A percentile compares a stretch with the other conserved stretches of the same genome.
Evolutionary conservation across 2,797 vertebrate species (phyloP).

Genomic region (Gymnothorax reevesii): DNA sequence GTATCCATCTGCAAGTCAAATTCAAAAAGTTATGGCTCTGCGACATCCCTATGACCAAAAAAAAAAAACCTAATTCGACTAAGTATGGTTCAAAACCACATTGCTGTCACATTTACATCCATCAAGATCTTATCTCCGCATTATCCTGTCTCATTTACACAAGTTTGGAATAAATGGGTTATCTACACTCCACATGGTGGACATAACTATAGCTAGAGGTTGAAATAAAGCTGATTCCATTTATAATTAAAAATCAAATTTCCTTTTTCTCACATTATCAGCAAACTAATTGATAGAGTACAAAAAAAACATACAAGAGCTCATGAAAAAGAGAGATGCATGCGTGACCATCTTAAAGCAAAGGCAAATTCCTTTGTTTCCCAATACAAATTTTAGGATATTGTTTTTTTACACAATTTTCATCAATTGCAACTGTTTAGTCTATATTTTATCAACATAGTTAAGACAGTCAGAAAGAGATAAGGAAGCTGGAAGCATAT

Average conservation of each 20-base stretch:
- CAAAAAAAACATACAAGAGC: neutral
- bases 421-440: neutral
- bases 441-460: neutral
- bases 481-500: neutral
- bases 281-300: neutral
- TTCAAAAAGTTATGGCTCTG: slow-evolving; percentile 3
- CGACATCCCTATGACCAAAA: neutral
- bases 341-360: neutral
- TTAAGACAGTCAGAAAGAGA: neutral
- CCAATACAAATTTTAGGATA: neutral
- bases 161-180: neutral
- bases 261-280: neutral
- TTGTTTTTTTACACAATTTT: neutral
- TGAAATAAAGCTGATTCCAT: neutral
- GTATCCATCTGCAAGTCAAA: slow-evolving; percentile 67
- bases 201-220: neutral
- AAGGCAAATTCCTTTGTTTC: neutral
- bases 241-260: neutral
- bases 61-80: neutral
- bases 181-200: neutral
- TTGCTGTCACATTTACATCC: neutral
- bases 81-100: neutral
- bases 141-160: neutral
- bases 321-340: neutral
- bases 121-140: neutral